Evolutionary conservation across 2,888 invertebrate genomes (phyloP), one percentile per base, ranked within the genome.

Genomic region (Lutraria lutraria): DNA sequence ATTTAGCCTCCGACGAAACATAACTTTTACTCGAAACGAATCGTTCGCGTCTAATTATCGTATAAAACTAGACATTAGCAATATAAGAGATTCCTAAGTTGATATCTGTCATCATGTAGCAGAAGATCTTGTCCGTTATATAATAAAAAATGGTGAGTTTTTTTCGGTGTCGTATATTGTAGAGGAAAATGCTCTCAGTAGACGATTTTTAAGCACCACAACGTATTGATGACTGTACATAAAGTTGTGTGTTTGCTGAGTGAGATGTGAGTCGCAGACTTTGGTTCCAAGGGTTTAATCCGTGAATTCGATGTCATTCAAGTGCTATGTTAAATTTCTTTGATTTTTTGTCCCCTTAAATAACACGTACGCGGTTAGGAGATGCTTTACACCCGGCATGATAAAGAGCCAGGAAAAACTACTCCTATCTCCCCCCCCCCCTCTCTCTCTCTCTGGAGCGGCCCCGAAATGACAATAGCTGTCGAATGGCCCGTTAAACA

Each of bases 11-110:
- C 52, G 25, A 53, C 76, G 63, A 52, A 21, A 53, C 53, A 80
- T 34, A 79, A 43, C 80, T 60, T 88, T n/a, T 34, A 34, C 60
- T 54, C 63, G 21, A 52, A n/a, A 43, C 56, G 80, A 79, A 63
- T 63, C 34, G 25, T 83, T 34, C 43, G 60, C 3, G 56, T 83
- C 83, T 88, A 83, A 88, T 88, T 88, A 88, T 83, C 56, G 79
- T 79, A 79, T 83, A 83, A 83, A 83, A 79, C 60, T 60, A 29
- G 79, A 88, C 83, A 84, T 19, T 21, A 25, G 80, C 53, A 88
- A 84, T 84, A 80, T 83, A 84, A 76, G 83, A 88, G 83, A 88
- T 88, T 88, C 87, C 63, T 34, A 12, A 25, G 56, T 13, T 8
- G 63, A 25, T 8, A 25, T 83, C 83, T 88, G 87, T 63, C 83